Percentiles rank a stretch among this genome's conserved stretches.
Evolutionary conservation across 2,113 vertebrate species (phyloP).

Genomic region (Pterophyllum scalare): DNA sequence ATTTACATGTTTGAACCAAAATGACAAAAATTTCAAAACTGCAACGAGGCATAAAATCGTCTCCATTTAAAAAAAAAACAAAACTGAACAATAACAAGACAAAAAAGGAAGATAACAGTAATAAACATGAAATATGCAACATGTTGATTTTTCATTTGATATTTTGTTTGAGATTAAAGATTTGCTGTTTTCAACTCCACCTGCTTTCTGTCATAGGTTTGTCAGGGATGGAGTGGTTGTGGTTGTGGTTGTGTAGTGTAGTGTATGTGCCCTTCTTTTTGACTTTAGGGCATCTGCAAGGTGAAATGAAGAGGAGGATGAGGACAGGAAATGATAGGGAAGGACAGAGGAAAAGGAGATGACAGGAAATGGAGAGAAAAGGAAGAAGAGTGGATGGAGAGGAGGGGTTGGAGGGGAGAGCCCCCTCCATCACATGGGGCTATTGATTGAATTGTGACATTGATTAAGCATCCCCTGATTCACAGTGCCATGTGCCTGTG

Average conservation of each 20-base stretch:
- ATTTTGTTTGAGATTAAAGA: neutral
- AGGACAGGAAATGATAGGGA: conserved; percentile 62
- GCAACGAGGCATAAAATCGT: neutral
- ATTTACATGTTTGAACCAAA: neutral
- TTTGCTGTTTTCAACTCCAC: neutral
- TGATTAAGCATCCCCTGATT: conserved; percentile 83
- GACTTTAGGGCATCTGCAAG: conserved; percentile 53
- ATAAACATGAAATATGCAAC: neutral
- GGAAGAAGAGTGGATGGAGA: conserved; percentile 31
- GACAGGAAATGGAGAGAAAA: conserved; percentile 53
- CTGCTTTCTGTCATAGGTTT: neutral
- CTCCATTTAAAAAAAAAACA: neutral
- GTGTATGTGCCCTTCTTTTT: conserved; percentile 49
- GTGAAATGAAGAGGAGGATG: conserved; percentile 59
- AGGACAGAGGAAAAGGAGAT: conserved; percentile 49
- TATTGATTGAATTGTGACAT: conserved; percentile 85
- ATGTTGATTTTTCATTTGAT: neutral
- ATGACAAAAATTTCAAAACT: conserved; percentile 1
- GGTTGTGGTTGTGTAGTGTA: conserved; percentile 41
- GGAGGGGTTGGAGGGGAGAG: conserved; percentile 20
- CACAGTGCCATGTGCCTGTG: conserved; percentile 73
- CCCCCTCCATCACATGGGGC: conserved; percentile 74
- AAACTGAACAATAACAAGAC: neutral
- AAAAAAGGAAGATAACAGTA: neutral
- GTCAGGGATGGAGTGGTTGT: neutral